Conservation (phyloP, 2,888 invertebrate species). For the Actias luna region DNA sequence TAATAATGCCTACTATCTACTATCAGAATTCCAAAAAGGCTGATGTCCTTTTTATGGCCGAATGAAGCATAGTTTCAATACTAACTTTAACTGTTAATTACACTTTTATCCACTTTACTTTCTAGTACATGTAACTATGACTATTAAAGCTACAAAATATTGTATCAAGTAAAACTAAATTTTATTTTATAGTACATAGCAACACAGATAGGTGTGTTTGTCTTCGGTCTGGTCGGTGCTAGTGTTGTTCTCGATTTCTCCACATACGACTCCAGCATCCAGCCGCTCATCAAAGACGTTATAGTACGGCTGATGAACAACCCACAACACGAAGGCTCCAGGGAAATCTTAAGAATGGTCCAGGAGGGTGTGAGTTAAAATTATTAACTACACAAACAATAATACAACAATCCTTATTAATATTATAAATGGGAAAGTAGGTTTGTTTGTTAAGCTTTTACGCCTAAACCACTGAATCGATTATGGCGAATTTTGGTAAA, state of each 20-base stretch:
- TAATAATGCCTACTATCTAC: too few species aligned
- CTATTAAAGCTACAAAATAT: neutral
- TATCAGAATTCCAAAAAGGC: too few species aligned
- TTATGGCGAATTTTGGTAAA: neutral
- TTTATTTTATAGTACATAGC: slow-evolving; percentile 84
- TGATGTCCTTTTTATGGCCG: too few species aligned
- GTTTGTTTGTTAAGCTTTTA: too few species aligned
- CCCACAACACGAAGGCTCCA: slow-evolving; percentile 86
- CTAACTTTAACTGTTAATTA: too few species aligned
- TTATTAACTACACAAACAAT: neutral
- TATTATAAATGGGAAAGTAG: too few species aligned
- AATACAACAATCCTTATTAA: too few species aligned
- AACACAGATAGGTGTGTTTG: slow-evolving; percentile 86
- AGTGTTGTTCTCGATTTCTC: slow-evolving; percentile 90
- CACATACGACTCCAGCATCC: slow-evolving; percentile 89
- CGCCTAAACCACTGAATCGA: too few species aligned
- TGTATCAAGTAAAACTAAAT: neutral
- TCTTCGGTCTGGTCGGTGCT: slow-evolving; percentile 87
- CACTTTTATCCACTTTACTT: neutral
- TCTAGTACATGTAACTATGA: neutral
- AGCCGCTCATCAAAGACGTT: slow-evolving; percentile 87
- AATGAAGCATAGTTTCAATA: too few species aligned
- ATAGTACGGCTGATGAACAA: slow-evolving; percentile 89
- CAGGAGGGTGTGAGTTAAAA: slow-evolving; percentile 89
- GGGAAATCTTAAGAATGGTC: slow-evolving; percentile 87